These are phyloP conservation scores for Danio rerio DNA, from an alignment of 2,113 vertebrate genomes.

Conservation along the genomic window DNA sequence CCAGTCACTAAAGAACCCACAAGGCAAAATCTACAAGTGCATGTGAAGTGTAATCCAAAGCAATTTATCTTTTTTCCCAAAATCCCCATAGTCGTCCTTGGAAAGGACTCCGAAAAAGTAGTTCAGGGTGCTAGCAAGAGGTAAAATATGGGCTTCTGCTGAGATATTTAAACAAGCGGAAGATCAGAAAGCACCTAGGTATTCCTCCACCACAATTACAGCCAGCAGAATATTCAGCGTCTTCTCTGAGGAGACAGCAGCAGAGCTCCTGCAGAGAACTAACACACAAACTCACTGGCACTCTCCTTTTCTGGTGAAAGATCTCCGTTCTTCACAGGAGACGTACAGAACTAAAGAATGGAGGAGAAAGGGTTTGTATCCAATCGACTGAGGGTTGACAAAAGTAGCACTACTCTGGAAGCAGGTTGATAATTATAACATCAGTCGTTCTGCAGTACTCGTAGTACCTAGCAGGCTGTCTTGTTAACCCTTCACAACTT, in stretches of 20 bases:
- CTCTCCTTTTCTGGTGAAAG: neutral
- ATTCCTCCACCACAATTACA: conserved; percentile 5
- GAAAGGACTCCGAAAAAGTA: neutral
- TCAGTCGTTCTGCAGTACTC: neutral
- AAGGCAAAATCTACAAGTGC: no score
- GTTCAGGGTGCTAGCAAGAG: neutral
- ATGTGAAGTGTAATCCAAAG: neutral
- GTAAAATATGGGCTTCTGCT: neutral
- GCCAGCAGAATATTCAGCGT: neutral
- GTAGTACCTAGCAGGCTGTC: neutral
- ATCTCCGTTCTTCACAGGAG: neutral
- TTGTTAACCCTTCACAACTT: no score
- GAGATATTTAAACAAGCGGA: neutral
- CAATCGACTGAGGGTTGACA: neutral
- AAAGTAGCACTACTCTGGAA: neutral
- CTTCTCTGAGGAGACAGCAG: conserved; percentile 5
- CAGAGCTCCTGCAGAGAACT: neutral
- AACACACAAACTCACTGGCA: neutral
- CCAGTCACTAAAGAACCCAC: no score
- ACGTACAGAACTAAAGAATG: neutral
- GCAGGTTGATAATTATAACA: no score
- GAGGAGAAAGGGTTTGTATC: neutral
- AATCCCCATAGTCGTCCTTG: neutral
- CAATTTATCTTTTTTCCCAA: neutral
- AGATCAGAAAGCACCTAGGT: neutral